phyloP scores from a whole-genome alignment of 2,888 invertebrate genomes.

The Caenorhabditis virilis region DNA sequence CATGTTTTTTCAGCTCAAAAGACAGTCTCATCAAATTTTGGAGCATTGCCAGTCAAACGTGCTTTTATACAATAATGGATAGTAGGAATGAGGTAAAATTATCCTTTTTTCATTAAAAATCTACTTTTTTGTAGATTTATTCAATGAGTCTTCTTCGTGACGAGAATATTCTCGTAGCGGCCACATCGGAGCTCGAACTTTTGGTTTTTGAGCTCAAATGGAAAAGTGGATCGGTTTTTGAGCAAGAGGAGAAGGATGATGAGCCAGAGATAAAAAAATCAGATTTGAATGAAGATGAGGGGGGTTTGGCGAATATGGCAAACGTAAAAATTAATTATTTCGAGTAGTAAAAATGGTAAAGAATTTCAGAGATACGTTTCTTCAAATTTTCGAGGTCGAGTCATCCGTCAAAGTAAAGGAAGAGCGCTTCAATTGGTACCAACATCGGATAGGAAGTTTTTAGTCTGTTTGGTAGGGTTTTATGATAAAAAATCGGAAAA shows the following conservation, averaged over 20 bases:
- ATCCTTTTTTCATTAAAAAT: constrained; percentile 1
- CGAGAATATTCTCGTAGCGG: constrained; percentile 84
- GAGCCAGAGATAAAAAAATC: constrained; percentile 19
- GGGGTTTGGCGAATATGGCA: constrained; percentile 25
- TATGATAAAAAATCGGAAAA: background rate
- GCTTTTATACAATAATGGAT: constrained; percentile 90
- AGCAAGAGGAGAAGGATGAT: constrained; percentile 18
- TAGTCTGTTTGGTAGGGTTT: constrained; percentile 77
- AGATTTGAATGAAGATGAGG: constrained; percentile 39
- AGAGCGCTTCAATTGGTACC: constrained; percentile 79
- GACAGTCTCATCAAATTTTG: constrained; percentile 95
- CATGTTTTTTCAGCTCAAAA: constrained; percentile 76
- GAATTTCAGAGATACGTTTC: constrained; percentile 76
- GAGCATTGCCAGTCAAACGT: constrained; percentile 91
- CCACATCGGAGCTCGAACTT: constrained; percentile 83
- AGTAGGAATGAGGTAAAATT: constrained; percentile 75
- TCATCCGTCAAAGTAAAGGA: constrained; percentile 81
- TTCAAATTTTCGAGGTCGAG: constrained; percentile 80
- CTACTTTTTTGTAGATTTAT: constrained; percentile 75
- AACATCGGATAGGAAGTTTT: constrained; percentile 78
- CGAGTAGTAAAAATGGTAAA: background rate
- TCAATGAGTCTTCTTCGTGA: constrained; percentile 80
- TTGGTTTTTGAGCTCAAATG: constrained; percentile 76
- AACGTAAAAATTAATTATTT: constrained; percentile 12
- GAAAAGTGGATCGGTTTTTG: constrained; percentile 40